Conservation (phyloP, 2,797 vertebrate species). For the Cynodonichthys magdalenae region DNA sequence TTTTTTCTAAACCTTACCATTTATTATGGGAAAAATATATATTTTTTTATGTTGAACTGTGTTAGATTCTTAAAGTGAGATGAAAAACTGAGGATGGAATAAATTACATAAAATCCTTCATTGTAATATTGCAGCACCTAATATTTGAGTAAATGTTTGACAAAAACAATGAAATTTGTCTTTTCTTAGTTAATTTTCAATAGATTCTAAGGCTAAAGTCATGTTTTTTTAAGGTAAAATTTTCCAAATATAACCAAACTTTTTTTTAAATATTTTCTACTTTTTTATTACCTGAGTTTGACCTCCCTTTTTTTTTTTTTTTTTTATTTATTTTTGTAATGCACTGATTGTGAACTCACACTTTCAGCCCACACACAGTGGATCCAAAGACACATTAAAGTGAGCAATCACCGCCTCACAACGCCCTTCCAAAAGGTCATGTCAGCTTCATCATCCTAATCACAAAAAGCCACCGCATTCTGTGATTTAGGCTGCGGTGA, state of each 20-base stretch:
- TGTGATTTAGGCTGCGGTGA: conserved; percentile 71
- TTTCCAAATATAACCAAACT: too few relatives aligned
- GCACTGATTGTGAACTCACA: conserved; percentile 26
- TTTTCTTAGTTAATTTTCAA: neutral
- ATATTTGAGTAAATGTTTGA: too few relatives aligned
- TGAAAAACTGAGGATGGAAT: neutral
- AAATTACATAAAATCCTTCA: neutral
- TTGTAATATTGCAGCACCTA: neutral
- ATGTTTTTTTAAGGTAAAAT: too few relatives aligned
- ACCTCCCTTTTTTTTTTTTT: neutral
- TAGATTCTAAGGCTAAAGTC: too few relatives aligned
- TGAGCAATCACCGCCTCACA: conserved; percentile 69
- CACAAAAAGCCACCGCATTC: conserved; percentile 57
- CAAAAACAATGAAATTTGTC: too few relatives aligned
- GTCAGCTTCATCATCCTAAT: conserved; percentile 73
- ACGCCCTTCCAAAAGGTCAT: conserved; percentile 71
- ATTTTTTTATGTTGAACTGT: conserved; percentile 8
- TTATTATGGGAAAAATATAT: conserved; percentile 8
- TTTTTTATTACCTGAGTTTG: too few relatives aligned
- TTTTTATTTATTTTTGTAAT: too few relatives aligned
- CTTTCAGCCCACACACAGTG: conserved; percentile 30
- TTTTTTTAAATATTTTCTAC: too few relatives aligned
- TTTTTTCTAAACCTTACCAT: neutral
- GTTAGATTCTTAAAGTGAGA: conserved; percentile 10
- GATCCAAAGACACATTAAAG: conserved; percentile 64